phyloP scores from a whole-genome alignment of 2,888 invertebrate genomes.

The Caenorhabditis japonica region DNA sequence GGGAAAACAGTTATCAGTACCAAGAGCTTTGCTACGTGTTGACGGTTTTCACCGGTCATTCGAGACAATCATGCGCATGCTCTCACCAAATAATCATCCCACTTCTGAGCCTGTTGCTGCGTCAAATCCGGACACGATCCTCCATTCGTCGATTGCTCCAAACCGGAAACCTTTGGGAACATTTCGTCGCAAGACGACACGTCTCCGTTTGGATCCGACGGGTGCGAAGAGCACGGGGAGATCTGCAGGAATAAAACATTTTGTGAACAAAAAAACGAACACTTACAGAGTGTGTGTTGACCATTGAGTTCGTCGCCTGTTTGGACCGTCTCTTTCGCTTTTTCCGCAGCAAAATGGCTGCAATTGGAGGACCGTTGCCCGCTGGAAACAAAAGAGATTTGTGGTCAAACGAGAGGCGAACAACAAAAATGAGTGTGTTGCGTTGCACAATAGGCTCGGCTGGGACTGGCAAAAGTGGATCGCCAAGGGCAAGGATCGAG shows the following conservation, averaged over 20 bases:
- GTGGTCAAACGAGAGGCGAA: too few species aligned
- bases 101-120: constrained; percentile 65
- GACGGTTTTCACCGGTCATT: too few species aligned
- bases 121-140: constrained; percentile 71
- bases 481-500: constrained; percentile 20
- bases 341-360: constrained; percentile 71
- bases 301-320: constrained; percentile 59
- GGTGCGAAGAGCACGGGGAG: constrained; percentile 57
- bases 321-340: constrained; percentile 66
- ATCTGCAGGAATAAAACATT: too few species aligned
- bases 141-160: not conserved
- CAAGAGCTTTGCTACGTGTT: too few species aligned
- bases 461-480: constrained; percentile 17
- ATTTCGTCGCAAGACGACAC: constrained; percentile 41
- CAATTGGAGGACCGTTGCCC: constrained; percentile 70
- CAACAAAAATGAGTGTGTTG: not conserved
- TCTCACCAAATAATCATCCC: constrained; percentile 73
- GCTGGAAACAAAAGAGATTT: too few species aligned
- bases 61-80: too few species aligned
- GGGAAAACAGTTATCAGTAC: too few species aligned
- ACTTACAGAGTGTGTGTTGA: constrained; percentile 46
- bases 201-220: constrained; percentile 55
- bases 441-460: too few species aligned
- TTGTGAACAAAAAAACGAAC: too few species aligned
- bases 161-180: constrained; percentile 21